Conservation (phyloP, 2,113 vertebrate genomes). For the Cercopithecus mona region DNA sequence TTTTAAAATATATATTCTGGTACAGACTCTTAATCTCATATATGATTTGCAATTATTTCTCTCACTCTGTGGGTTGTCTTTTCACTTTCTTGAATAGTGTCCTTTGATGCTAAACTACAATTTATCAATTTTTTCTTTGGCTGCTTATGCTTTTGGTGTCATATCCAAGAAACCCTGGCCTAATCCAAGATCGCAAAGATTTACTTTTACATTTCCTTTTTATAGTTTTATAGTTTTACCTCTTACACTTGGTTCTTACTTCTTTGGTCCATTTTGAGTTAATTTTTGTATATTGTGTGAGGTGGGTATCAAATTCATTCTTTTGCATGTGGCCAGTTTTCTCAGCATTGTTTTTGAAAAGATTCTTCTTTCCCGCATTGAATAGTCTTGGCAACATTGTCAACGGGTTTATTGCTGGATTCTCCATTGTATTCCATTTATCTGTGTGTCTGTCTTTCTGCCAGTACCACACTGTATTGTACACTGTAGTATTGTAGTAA, state of each 20-base stretch:
- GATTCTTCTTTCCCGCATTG: neutral
- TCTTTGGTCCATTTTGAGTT: neutral
- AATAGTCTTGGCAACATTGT: neutral
- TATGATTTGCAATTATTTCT: neutral
- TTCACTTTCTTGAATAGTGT: neutral
- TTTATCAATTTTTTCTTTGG: neutral
- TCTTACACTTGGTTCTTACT: neutral
- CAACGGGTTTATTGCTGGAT: neutral
- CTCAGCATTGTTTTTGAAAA: neutral
- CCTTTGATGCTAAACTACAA: neutral
- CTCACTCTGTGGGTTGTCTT: neutral
- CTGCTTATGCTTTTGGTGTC: neutral
- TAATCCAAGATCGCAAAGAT: neutral
- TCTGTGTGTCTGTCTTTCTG: neutral
- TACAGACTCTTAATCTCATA: neutral
- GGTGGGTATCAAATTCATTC: neutral
- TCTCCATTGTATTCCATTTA: neutral
- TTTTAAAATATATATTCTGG: neutral
- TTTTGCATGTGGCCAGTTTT: neutral
- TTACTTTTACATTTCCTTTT: neutral
- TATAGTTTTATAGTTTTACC: neutral
- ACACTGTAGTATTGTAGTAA: neutral
- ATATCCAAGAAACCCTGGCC: neutral
- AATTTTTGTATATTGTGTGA: neutral
- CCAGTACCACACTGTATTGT: neutral